Conservation (phyloP, 1,140 invertebrate species). For the Tribolium madens region DNA sequence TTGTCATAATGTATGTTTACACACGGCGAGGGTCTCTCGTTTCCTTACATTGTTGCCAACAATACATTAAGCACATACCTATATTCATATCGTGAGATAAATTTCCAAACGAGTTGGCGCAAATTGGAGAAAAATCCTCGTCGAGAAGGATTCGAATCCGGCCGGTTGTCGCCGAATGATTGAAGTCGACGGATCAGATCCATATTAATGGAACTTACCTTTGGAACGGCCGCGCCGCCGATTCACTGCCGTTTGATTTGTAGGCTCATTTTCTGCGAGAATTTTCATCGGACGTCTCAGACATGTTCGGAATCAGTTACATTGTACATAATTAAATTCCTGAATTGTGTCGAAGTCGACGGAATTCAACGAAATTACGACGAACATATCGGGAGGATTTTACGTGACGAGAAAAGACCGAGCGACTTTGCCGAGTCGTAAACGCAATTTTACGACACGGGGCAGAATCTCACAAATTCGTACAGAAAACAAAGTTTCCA, state of each 20-base stretch:
- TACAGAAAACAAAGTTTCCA: too few relatives aligned
- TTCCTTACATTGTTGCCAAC: slow-evolving; percentile 21
- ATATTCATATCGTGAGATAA: not conserved
- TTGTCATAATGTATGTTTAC: slow-evolving; percentile 22
- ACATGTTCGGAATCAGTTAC: slow-evolving; percentile 8
- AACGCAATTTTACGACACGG: too few relatives aligned
- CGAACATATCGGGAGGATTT: not conserved
- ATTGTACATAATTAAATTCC: slow-evolving; percentile 22
- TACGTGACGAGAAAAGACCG: not conserved
- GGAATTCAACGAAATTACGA: slow-evolving; percentile 18
- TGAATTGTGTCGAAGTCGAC: not conserved
- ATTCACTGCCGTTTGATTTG: not conserved
- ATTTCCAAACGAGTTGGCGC: not conserved
- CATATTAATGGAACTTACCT: not conserved
- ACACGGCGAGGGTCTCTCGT: not conserved
- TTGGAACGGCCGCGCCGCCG: not conserved
- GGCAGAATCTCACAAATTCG: too few relatives aligned
- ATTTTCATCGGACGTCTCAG: slow-evolving; percentile 1
- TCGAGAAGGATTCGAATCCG: not conserved
- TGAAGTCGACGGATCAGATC: not conserved
- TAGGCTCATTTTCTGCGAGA: not conserved
- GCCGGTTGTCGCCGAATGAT: not conserved
- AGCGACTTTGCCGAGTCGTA: not conserved
- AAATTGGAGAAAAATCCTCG: not conserved
- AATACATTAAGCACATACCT: not conserved